A percentile compares a stretch with the other conserved stretches of the same genome.
Conservation (phyloP, 2,888 invertebrate species). For the Gortyna flavago region DNA sequence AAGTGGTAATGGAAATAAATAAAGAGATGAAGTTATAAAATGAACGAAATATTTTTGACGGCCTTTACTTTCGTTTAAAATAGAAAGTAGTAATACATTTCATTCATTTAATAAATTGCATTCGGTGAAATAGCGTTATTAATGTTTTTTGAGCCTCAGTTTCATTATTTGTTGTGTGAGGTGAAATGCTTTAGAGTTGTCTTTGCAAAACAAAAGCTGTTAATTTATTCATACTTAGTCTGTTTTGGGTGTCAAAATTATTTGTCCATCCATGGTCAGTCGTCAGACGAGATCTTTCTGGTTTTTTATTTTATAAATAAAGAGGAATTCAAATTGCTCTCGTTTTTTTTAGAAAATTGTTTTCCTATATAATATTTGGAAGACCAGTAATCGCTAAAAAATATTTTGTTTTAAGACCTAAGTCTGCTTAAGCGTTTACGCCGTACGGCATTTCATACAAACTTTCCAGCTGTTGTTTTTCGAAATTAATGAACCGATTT, state of each 20-base stretch:
- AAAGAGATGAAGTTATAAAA: conserved; percentile 28
- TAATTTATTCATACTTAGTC: not conserved
- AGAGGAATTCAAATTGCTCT: not conserved
- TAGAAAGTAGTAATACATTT: conserved; percentile 65
- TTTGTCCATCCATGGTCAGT: not conserved
- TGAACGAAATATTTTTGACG: conserved; percentile 33
- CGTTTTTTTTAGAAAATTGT: not conserved
- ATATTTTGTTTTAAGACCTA: not conserved
- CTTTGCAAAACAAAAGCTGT: not conserved
- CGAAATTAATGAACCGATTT: too few species aligned
- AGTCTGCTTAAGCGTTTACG: not conserved
- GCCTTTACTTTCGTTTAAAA: conserved; percentile 65
- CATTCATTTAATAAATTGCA: conserved; percentile 51
- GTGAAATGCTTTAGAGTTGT: not conserved
- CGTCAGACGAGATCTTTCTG: not conserved
- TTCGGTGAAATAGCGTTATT: conserved; percentile 48
- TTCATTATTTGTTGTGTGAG: conserved; percentile 10
- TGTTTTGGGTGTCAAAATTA: not conserved
- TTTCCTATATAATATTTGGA: not conserved
- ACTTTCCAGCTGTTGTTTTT: too few species aligned
- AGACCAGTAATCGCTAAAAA: not conserved
- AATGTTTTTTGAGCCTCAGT: conserved; percentile 34
- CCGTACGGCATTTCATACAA: too few species aligned
- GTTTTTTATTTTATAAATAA: not conserved
- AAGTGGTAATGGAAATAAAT: conserved; percentile 56